phyloP scores from a whole-genome alignment of 2,888 invertebrate species.

The Ischnura elegans region DNA sequence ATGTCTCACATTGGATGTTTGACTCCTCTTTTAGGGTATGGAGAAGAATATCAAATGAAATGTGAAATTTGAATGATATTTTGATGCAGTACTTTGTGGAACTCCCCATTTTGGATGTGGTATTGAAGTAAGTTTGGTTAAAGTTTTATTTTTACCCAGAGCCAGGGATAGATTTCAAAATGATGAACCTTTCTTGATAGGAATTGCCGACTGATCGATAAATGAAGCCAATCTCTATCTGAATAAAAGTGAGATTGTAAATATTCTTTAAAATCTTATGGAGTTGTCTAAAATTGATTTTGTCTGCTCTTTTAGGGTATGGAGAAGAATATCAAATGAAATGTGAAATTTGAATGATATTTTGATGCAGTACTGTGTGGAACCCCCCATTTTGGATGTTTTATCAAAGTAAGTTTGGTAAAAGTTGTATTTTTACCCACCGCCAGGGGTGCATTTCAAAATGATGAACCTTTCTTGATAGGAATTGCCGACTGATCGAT shows the following conservation, averaged over 20 bases:
- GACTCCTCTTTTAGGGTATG: neutral
- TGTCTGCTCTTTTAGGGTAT: neutral
- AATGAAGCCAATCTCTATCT: neutral
- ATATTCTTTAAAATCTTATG: neutral
- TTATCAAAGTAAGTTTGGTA: neutral
- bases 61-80: neutral
- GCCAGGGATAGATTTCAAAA: too few relatives aligned
- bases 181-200: neutral
- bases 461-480: neutral
- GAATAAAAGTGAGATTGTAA: neutral
- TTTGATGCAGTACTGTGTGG: neutral
- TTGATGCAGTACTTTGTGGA: too few relatives aligned
- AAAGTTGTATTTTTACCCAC: neutral
- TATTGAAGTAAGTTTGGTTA: too few relatives aligned
- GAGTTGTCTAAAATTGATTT: neutral
- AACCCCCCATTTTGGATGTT: neutral
- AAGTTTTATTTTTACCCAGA: too few relatives aligned
- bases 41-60: neutral
- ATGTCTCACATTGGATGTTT: neutral
- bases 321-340: neutral
- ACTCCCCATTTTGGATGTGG: too few relatives aligned
- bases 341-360: neutral
- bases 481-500: neutral
- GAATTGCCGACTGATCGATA: constrained; percentile 17
- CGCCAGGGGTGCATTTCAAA: neutral